Conservation (phyloP, 2,113 vertebrate genomes). For the Myodes glareolus region DNA sequence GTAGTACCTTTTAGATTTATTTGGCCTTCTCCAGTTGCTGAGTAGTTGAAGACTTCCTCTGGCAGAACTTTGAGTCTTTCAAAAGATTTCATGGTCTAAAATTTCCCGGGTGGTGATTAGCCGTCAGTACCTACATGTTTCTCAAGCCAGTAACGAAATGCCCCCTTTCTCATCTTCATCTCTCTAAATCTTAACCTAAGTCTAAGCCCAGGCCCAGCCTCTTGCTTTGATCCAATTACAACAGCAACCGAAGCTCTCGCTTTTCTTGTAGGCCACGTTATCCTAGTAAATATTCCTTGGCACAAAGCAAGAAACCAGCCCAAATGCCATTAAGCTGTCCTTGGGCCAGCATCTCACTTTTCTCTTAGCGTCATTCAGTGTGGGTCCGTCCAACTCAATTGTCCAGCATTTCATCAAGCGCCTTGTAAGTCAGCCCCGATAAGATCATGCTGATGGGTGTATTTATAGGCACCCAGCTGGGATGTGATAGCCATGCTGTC, state of each 20-base stretch:
- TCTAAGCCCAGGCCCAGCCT: background rate
- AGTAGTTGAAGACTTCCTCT: background rate
- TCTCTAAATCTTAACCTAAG: background rate
- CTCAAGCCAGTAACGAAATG: background rate
- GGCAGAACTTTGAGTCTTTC: background rate
- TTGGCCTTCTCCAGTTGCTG: background rate
- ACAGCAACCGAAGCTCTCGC: fast-evolving
- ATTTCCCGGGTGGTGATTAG: background rate
- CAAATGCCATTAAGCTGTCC: background rate
- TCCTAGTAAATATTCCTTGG: no score
- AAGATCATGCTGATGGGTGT: background rate
- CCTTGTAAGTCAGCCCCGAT: background rate
- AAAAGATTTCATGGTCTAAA: background rate
- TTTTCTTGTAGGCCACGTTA: background rate
- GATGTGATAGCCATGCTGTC: background rate
- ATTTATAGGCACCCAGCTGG: background rate
- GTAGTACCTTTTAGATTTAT: background rate
- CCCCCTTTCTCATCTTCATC: background rate
- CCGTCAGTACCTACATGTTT: background rate
- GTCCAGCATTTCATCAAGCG: background rate
- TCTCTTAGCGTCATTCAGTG: background rate
- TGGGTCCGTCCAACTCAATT: background rate
- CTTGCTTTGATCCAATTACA: background rate
- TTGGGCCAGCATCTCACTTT: background rate
- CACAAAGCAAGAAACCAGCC: background rate